These are phyloP conservation scores for Heliconius melpomene DNA, from an alignment of 1,140 invertebrate genomes.

Conservation along the genomic window DNA sequence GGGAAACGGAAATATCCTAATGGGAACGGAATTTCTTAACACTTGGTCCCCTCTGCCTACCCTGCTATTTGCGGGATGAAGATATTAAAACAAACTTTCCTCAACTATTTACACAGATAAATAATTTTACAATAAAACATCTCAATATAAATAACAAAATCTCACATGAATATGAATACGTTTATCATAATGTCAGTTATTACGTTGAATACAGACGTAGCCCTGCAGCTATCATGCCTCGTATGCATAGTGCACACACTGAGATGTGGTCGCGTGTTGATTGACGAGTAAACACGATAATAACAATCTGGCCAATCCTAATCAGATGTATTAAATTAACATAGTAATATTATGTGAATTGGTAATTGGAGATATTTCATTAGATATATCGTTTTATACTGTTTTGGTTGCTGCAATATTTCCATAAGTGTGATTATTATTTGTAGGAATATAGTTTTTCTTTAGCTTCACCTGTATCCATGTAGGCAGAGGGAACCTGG, in stretches of 20 bases:
- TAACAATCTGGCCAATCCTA: neutral
- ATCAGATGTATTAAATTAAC: neutral
- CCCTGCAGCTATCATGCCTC: conserved; percentile 1
- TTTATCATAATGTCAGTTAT: conserved; percentile 1
- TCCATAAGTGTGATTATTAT: too few species aligned
- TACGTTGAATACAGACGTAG: neutral
- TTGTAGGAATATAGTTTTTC: too few species aligned
- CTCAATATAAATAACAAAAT: neutral
- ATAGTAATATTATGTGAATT: neutral
- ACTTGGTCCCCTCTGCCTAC: too few species aligned
- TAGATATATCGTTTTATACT: neutral
- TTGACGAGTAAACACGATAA: neutral
- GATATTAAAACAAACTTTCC: too few species aligned
- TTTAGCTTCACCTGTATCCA: too few species aligned
- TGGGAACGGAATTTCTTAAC: too few species aligned
- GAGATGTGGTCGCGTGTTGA: conserved; percentile 7
- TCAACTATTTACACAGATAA: too few species aligned
- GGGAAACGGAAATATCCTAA: too few species aligned
- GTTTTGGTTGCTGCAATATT: too few species aligned
- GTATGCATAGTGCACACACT: neutral
- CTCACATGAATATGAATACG: neutral
- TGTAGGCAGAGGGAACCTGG: too few species aligned
- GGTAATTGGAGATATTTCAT: neutral
- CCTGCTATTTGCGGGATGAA: too few species aligned
- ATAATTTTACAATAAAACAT: too few species aligned